A percentile compares a stretch with the other conserved stretches of the same genome.
Conservation (phyloP, 2,888 invertebrate genomes). For the Latrodectus hesperus region DNA sequence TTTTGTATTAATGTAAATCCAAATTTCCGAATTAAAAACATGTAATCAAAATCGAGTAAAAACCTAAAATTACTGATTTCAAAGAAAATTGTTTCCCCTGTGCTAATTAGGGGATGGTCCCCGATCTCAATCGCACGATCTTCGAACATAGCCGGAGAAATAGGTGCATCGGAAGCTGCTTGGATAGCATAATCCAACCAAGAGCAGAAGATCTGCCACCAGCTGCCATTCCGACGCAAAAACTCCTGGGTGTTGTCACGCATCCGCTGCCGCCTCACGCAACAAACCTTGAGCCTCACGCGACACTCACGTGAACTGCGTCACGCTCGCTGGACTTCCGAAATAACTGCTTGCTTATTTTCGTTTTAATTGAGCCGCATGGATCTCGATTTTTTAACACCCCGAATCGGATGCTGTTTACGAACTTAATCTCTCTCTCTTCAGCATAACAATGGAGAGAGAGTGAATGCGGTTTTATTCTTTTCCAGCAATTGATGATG, state of each 20-base stretch:
- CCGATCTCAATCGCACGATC: constrained; percentile 1
- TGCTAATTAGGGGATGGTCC: too few relatives aligned
- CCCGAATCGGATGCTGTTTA: background rate
- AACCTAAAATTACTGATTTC: too few relatives aligned
- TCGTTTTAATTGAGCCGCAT: background rate
- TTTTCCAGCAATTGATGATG: background rate
- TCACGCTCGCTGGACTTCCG: background rate
- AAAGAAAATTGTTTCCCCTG: background rate
- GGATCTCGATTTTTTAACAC: background rate
- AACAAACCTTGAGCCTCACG: constrained; percentile 42
- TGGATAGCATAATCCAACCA: background rate
- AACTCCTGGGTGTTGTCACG: constrained; percentile 1
- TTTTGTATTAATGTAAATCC: too few relatives aligned
- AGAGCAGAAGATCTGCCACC: background rate
- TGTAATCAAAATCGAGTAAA: too few relatives aligned
- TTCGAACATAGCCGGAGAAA: background rate
- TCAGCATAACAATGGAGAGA: background rate
- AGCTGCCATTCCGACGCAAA: background rate
- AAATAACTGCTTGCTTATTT: background rate
- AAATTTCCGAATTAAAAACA: too few relatives aligned
- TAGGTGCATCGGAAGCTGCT: constrained; percentile 1
- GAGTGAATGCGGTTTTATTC: background rate
- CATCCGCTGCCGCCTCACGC: constrained; percentile 22
- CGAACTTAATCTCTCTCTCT: background rate
- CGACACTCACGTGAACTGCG: constrained; percentile 62